Conservation (phyloP, 2,113 vertebrate genomes). For the Rissa tridactyla region DNA sequence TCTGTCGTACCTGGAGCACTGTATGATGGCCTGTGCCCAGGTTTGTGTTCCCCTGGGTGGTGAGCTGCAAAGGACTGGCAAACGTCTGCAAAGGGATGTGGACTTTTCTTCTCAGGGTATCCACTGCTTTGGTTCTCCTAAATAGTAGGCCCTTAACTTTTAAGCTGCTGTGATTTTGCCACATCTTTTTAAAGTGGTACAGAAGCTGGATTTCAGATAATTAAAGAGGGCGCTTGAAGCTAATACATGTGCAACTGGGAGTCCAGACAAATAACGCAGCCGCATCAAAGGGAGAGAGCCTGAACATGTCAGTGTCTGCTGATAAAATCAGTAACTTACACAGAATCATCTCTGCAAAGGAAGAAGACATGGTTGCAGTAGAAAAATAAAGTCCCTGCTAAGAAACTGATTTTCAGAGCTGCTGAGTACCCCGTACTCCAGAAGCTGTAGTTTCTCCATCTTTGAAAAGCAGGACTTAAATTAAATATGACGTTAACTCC, state of each 20-base stretch:
- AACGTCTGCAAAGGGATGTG: not conserved
- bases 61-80: not conserved
- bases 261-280: not conserved
- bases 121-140: not conserved
- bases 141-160: not conserved
- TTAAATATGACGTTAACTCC: not conserved
- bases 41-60: not conserved
- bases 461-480: not conserved
- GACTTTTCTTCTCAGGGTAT: not conserved
- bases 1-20: not conserved
- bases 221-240: constrained; percentile 7
- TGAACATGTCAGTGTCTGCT: not conserved
- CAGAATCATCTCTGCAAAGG: not conserved
- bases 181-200: not conserved
- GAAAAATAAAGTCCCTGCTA: not conserved
- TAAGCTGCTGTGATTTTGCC: not conserved
- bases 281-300: constrained; percentile 22
- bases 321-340: constrained; percentile 5
- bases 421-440: not conserved
- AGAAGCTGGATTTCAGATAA: constrained; percentile 7
- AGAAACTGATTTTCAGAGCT: not conserved
- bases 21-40: not conserved
- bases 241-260: constrained; percentile 3
- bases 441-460: not conserved
- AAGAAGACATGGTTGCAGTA: not conserved